phyloP scores from a whole-genome alignment of 2,113 vertebrate species.

The Ifrita kowaldi region DNA sequence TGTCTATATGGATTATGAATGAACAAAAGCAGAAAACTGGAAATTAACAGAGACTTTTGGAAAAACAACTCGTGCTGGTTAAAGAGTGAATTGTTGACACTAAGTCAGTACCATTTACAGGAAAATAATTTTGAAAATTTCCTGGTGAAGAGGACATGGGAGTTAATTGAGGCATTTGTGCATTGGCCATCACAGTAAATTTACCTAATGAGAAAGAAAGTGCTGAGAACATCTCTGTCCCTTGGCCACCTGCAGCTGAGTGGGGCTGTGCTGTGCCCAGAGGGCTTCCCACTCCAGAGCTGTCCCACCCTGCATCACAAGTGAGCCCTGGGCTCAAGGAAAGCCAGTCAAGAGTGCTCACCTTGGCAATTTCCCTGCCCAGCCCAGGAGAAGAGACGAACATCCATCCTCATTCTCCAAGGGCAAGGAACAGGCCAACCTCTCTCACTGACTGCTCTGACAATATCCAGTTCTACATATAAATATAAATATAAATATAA shows the following conservation, averaged over 20 bases:
- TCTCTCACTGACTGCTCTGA: neutral
- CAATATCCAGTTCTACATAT: neutral
- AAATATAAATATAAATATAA: neutral
- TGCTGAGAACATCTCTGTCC: neutral
- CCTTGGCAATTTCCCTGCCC: neutral
- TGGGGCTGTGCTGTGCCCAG: neutral
- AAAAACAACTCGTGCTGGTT: accelerated
- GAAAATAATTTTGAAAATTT: neutral
- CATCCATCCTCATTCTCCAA: neutral
- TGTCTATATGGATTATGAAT: neutral
- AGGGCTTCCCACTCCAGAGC: neutral
- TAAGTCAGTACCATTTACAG: neutral
- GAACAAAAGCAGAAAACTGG: neutral
- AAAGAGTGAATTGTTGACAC: neutral
- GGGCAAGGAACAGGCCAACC: neutral
- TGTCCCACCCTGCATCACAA: neutral
- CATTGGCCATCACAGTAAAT: neutral
- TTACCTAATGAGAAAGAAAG: neutral
- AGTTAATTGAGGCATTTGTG: neutral
- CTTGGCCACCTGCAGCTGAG: neutral
- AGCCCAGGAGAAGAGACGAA: neutral
- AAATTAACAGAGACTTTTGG: neutral
- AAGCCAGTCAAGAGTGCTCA: neutral
- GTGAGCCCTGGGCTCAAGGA: neutral
- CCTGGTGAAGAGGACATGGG: neutral